Percentiles rank a stretch among this genome's conserved stretches.
Evolutionary conservation across 2,113 vertebrate genomes (phyloP).

Genomic region (Philantomba maxwellii): DNA sequence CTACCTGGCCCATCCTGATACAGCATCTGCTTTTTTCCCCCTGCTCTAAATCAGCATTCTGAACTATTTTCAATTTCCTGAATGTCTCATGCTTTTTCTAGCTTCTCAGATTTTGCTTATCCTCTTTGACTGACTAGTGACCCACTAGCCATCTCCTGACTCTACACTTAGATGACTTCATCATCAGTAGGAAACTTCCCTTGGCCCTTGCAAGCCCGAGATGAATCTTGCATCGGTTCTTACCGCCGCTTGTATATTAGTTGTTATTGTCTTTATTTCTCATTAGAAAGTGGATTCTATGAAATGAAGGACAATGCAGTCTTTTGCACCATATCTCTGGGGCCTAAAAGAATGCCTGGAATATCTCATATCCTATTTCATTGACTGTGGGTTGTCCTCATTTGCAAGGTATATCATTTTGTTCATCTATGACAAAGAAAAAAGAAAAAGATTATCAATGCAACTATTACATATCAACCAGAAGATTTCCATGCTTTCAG

Average conservation of each 20-base stretch:
- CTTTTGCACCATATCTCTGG: neutral
- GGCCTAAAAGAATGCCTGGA: neutral
- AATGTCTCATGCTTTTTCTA: neutral
- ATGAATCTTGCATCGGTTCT: neutral
- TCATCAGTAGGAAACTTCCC: neutral
- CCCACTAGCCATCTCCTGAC: neutral
- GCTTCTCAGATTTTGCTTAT: neutral
- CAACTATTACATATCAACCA: neutral
- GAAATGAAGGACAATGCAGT: neutral
- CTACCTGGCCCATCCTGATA: neutral
- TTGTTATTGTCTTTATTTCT: neutral
- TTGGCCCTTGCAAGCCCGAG: neutral
- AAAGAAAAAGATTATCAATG: neutral
- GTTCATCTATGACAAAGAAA: neutral
- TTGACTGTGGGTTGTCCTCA: neutral
- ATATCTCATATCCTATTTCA: neutral
- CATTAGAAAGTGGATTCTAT: neutral
- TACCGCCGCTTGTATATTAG: neutral
- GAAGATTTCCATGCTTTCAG: neutral
- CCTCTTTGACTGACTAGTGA: neutral
- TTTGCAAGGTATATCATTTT: neutral
- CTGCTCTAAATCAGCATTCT: neutral
- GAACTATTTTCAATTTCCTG: neutral
- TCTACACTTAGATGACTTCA: neutral
- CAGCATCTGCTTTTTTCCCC: neutral